Evolutionary conservation across 2,888 invertebrate genomes (phyloP).

Genomic region (Epirrhoe tristata): DNA sequence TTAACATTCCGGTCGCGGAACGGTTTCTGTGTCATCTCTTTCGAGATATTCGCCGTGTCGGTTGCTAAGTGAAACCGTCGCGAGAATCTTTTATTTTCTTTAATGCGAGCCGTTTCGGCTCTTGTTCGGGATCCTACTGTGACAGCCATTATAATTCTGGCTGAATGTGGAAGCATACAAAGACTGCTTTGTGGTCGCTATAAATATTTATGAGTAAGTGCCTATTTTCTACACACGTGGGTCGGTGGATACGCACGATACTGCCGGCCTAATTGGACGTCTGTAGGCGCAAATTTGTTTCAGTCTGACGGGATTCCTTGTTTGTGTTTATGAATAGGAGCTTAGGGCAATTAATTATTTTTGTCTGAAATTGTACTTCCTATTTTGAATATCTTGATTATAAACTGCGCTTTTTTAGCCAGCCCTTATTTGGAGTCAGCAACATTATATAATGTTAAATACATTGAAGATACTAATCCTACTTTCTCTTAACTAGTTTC

Average conservation of each 20-base stretch:
- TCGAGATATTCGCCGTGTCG: constrained; percentile 70
- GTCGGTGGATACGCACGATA: constrained; percentile 81
- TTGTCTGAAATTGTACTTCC: constrained; percentile 26
- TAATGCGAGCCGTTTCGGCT: constrained; percentile 81
- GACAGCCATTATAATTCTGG: constrained; percentile 83
- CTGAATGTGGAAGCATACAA: constrained; percentile 81
- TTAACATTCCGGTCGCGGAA: constrained; percentile 61
- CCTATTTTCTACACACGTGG: constrained; percentile 80
- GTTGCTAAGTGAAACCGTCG: constrained; percentile 79
- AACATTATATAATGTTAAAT: constrained; percentile 75
- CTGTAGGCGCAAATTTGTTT: constrained; percentile 78
- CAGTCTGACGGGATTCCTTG: constrained; percentile 64
- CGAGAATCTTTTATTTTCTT: constrained; percentile 76
- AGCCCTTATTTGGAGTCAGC: constrained; percentile 42
- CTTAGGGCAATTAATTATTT: constrained; percentile 52
- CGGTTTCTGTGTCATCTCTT: constrained; percentile 73
- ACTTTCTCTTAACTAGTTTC: constrained; percentile 84
- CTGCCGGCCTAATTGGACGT: constrained; percentile 76
- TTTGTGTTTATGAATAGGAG: constrained; percentile 50
- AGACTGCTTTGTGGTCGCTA: constrained; percentile 77
- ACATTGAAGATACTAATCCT: constrained; percentile 76
- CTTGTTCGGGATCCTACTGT: constrained; percentile 80
- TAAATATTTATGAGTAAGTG: constrained; percentile 84
- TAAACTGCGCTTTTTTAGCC: constrained; percentile 36
- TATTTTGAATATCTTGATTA: constrained; percentile 32